Conservation (phyloP, 2,113 vertebrate genomes). For the Galbula dea region DNA sequence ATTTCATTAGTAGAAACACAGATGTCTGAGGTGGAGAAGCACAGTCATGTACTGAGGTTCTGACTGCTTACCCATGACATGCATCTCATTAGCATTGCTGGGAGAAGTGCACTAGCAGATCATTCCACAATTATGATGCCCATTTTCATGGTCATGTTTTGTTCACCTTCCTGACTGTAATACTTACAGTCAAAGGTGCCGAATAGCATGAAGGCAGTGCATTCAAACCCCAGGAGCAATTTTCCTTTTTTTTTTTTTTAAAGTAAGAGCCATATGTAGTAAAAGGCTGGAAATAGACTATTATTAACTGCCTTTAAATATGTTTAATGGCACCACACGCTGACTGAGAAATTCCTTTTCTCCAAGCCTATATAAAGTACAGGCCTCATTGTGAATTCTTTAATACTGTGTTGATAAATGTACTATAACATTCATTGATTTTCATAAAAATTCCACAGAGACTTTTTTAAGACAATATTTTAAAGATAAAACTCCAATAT, state of each 20-base stretch:
- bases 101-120: neutral
- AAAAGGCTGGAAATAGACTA: constrained; percentile 29
- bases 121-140: neutral
- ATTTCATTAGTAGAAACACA: neutral
- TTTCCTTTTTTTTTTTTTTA: neutral
- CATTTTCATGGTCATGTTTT: neutral
- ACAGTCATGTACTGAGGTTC: neutral
- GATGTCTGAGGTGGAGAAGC: neutral
- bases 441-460: neutral
- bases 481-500: neutral
- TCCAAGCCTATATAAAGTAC: neutral
- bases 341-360: constrained; percentile 19
- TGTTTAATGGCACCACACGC: constrained; percentile 5
- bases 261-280: neutral
- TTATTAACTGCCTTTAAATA: constrained; percentile 47
- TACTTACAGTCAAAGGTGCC: neutral
- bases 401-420: neutral
- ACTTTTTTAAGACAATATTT: neutral
- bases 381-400: neutral
- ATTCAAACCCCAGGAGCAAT: neutral
- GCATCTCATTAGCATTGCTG: neutral
- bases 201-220: neutral
- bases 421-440: neutral
- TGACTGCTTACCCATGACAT: neutral
- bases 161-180: neutral